Evolutionary conservation across 1,140 invertebrate species (phyloP).

Genomic region (Drosophila takahashii): DNA sequence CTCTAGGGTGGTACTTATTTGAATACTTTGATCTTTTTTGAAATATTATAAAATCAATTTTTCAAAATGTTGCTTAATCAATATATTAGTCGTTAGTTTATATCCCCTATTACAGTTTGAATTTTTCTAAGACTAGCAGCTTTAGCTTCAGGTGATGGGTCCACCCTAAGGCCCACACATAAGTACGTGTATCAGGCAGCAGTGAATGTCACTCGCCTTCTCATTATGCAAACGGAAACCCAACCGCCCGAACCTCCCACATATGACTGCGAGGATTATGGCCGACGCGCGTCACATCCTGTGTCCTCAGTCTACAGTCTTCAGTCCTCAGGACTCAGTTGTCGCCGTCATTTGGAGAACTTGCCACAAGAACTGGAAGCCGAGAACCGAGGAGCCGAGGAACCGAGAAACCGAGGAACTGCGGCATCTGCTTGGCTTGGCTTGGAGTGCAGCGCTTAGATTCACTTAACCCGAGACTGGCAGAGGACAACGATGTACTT

Average conservation of each 20-base stretch:
- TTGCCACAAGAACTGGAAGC: slow-evolving; percentile 30
- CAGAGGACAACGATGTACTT: slow-evolving; percentile 50
- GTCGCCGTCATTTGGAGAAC: slow-evolving; percentile 21
- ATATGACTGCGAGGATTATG: slow-evolving; percentile 35
- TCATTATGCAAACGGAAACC: slow-evolving; percentile 45
- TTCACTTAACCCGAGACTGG: slow-evolving; percentile 52
- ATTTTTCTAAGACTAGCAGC: not conserved
- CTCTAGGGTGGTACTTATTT: not conserved
- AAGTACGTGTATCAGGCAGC: slow-evolving; percentile 10
- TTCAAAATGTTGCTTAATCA: not conserved
- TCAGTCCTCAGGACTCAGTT: slow-evolving; percentile 5
- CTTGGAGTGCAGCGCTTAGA: slow-evolving; percentile 60
- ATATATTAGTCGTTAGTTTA: too few species aligned
- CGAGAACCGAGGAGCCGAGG: slow-evolving; percentile 27
- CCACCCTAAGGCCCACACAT: not conserved
- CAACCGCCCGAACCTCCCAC: slow-evolving; percentile 6
- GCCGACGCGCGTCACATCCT: slow-evolving; percentile 15
- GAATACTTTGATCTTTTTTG: too few species aligned
- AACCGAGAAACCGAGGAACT: slow-evolving; percentile 26
- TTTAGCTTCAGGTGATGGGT: not conserved
- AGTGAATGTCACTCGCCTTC: slow-evolving; percentile 8
- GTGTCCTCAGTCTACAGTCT: slow-evolving; percentile 4
- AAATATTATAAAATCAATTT: not conserved
- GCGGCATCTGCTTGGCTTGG: slow-evolving; percentile 53
- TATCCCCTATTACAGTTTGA: not conserved